A percentile compares a stretch with the other conserved stretches of the same genome.
phyloP scores from a whole-genome alignment of 2,797 vertebrate genomes.

The Amphiprion clarkii region DNA sequence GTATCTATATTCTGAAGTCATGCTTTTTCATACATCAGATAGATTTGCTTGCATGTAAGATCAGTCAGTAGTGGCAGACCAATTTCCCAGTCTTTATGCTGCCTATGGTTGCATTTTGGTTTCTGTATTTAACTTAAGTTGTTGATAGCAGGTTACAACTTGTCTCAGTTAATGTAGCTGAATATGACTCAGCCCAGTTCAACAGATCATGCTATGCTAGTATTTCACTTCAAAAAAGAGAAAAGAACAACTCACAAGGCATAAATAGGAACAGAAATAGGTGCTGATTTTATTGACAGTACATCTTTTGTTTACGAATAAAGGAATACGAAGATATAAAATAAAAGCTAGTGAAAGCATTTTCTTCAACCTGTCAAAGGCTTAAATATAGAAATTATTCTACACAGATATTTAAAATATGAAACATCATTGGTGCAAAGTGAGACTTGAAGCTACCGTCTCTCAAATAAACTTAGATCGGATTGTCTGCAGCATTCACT shows the following conservation, averaged over 20 bases:
- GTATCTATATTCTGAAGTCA: not conserved
- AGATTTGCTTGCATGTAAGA: too few species aligned
- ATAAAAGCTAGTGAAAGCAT: constrained; percentile 8
- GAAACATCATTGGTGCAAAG: constrained; percentile 36
- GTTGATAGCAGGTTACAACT: not conserved
- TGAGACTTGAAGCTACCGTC: constrained; percentile 20
- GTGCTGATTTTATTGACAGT: constrained; percentile 43
- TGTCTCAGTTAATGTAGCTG: not conserved
- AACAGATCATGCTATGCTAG: not conserved
- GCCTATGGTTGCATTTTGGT: constrained; percentile 12
- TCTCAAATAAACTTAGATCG: constrained; percentile 24
- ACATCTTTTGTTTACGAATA: constrained; percentile 25
- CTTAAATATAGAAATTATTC: constrained; percentile 16
- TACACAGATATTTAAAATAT: constrained; percentile 30
- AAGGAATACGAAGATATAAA: constrained; percentile 26
- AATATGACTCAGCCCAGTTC: not conserved
- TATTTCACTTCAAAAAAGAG: not conserved
- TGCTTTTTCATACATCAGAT: not conserved
- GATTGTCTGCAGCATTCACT: constrained; percentile 39
- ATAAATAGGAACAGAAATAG: not conserved
- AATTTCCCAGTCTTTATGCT: not conserved
- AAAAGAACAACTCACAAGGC: not conserved
- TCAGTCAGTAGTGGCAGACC: too few species aligned
- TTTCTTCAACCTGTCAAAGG: not conserved
- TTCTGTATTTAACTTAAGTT: not conserved